A percentile compares a stretch with the other conserved stretches of the same genome.
These are phyloP conservation scores for Columba livia DNA, from an alignment of 2,113 vertebrate species.

Conservation along the genomic window DNA sequence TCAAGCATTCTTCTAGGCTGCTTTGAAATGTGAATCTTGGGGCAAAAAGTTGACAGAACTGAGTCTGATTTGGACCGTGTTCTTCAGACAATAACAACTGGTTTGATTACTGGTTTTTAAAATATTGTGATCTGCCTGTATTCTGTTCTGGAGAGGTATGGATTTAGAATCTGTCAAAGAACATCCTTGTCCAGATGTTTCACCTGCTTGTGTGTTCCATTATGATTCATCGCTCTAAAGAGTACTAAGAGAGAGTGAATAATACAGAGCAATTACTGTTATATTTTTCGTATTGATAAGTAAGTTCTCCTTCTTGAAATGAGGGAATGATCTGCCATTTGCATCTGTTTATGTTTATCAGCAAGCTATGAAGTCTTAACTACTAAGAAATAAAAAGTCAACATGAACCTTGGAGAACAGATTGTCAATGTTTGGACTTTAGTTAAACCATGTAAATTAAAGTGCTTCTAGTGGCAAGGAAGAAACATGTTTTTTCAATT, in stretches of 20 bases:
- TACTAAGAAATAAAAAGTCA: neutral
- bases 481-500: neutral
- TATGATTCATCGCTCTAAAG: neutral
- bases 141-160: neutral
- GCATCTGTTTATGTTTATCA: neutral
- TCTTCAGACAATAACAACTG: neutral
- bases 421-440: neutral
- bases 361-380: neutral
- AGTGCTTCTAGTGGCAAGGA: neutral
- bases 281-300: neutral
- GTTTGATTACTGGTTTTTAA: neutral
- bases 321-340: neutral
- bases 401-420: neutral
- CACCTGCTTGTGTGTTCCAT: accelerated
- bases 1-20: neutral
- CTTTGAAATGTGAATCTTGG: neutral
- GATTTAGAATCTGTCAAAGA: neutral
- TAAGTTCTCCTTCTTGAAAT: neutral
- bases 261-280: neutral
- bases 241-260: neutral
- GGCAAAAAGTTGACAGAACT: neutral
- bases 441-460: neutral
- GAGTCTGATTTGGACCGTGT: neutral
- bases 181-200: neutral
- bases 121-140: neutral